phyloP scores from a whole-genome alignment of 2,888 invertebrate genomes.

The Thecocarcelia acutangulata region DNA sequence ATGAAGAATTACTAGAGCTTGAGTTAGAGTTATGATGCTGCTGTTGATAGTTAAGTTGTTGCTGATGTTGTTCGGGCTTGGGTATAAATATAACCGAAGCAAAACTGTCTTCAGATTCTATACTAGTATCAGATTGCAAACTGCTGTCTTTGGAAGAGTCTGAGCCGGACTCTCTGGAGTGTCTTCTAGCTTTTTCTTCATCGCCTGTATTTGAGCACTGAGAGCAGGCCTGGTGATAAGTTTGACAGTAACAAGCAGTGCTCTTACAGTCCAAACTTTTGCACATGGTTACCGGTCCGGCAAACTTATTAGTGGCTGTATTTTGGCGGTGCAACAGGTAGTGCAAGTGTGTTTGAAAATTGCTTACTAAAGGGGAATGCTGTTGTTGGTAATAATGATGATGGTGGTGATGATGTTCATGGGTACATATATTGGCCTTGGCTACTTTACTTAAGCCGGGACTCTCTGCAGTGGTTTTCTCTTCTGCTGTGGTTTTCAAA shows the following conservation, averaged over 20 bases:
- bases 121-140: conserved; percentile 95
- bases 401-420: conserved; percentile 70
- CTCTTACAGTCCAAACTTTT: conserved; percentile 78
- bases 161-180: conserved; percentile 93
- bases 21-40: conserved; percentile 79
- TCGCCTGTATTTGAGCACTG: conserved; percentile 75
- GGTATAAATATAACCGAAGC: conserved; percentile 96
- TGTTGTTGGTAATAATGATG: conserved; percentile 70
- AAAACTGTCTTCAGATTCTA: conserved; percentile 96
- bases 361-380: conserved; percentile 70
- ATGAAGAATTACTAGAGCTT: conserved; percentile 79
- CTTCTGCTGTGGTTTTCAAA: conserved; percentile 80
- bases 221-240: conserved; percentile 75
- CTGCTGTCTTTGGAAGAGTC: conserved; percentile 94
- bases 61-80: conserved; percentile 85
- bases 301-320: conserved; percentile 68
- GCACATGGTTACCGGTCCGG: conserved; percentile 77
- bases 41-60: conserved; percentile 78
- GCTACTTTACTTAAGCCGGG: conserved; percentile 43
- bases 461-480: conserved; percentile 28
- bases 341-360: conserved; percentile 67
- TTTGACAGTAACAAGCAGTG: conserved; percentile 75
- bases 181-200: conserved; percentile 84
- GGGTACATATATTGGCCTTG: conserved; percentile 59
- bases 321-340: conserved; percentile 72